Evolutionary conservation across 37 sponge, comb jelly and placozoan species (phyloP).

Genomic region (Geodia barretti): DNA sequence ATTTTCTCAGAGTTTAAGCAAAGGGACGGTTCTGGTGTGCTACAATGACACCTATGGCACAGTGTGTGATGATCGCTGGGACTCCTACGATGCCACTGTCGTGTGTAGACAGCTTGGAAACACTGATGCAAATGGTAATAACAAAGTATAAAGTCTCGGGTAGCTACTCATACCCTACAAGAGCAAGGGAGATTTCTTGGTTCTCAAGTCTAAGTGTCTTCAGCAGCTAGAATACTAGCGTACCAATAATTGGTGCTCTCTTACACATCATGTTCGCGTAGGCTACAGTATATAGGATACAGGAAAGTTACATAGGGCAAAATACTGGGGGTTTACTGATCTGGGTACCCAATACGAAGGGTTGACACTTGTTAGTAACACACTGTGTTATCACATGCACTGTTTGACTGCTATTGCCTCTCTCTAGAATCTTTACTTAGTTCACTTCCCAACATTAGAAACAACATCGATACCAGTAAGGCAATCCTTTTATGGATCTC

Average conservation of each 20-base stretch:
- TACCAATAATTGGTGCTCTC: too few relatives aligned
- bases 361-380: too few relatives aligned
- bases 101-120: background rate
- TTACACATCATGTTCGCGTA: too few relatives aligned
- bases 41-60: background rate
- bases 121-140: background rate
- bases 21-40: background rate
- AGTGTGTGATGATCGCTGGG: background rate
- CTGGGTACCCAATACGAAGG: too few relatives aligned
- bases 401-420: background rate
- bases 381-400: background rate
- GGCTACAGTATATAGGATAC: too few relatives aligned
- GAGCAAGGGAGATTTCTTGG: too few relatives aligned
- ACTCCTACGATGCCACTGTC: background rate
- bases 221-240: too few relatives aligned
- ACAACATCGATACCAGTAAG: background rate
- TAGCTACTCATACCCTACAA: background rate
- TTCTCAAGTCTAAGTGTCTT: too few relatives aligned
- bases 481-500: background rate
- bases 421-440: background rate
- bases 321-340: too few relatives aligned
- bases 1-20: background rate
- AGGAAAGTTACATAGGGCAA: too few relatives aligned
- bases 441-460: background rate
- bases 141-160: background rate